Evolutionary conservation across 1,140 invertebrate genomes (phyloP).

Genomic region (Penaeus vannamei): DNA sequence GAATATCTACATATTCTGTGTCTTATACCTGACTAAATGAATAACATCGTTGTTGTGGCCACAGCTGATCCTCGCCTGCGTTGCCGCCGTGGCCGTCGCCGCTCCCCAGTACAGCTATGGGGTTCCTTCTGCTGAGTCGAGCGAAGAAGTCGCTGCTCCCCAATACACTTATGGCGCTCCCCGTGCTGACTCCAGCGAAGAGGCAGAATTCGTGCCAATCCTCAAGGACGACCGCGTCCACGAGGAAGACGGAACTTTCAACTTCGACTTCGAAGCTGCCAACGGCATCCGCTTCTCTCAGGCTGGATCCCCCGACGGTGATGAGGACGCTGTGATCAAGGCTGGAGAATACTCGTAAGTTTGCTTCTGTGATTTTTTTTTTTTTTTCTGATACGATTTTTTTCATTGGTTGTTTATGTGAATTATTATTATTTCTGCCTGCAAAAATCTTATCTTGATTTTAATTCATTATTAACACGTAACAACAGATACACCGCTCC

Average conservation of each 20-base stretch:
- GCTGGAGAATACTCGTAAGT: conserved; percentile 44
- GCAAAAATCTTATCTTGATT: too few relatives aligned
- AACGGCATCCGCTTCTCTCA: conserved; percentile 18
- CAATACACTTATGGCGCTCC: conserved; percentile 1
- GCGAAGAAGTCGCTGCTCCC: too few relatives aligned
- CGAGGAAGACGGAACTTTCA: conserved; percentile 29
- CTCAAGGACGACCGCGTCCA: conserved; percentile 34
- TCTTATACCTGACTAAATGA: too few relatives aligned
- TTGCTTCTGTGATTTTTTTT: too few relatives aligned
- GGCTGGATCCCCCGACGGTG: conserved; percentile 22
- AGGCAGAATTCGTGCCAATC: conserved; percentile 13
- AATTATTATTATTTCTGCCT: too few relatives aligned
- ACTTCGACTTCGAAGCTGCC: conserved; percentile 18
- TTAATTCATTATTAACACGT: too few relatives aligned
- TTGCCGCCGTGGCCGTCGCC: not conserved
- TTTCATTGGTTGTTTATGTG: too few relatives aligned
- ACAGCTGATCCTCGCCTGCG: conserved; percentile 9
- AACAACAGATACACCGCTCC: too few relatives aligned
- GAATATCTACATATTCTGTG: too few relatives aligned
- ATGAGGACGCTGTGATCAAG: not conserved
- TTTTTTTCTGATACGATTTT: too few relatives aligned
- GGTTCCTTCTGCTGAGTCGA: too few relatives aligned
- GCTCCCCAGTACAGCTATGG: not conserved
- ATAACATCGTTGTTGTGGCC: not conserved
- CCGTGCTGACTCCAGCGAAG: not conserved